Evolutionary conservation across 2,888 invertebrate genomes (phyloP).

Genomic region (Morpho deidamia): DNA sequence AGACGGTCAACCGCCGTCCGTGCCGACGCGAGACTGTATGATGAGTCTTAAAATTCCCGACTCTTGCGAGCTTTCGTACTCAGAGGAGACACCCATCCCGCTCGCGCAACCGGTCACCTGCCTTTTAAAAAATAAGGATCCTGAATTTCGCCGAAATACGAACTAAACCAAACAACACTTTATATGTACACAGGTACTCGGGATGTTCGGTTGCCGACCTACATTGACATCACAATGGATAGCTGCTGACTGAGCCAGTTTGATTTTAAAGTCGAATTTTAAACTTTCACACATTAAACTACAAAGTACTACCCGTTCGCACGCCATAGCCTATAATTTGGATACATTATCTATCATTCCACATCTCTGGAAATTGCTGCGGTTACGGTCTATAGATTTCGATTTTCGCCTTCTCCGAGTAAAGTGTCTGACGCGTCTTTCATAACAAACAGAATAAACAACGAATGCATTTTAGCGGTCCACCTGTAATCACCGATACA

Average conservation of each 20-base stretch:
- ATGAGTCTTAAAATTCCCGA: conserved; percentile 29
- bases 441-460: conserved; percentile 59
- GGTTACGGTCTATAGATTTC: conserved; percentile 30
- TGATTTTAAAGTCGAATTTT: neutral
- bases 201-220: conserved; percentile 29
- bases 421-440: conserved; percentile 27
- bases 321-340: conserved; percentile 49
- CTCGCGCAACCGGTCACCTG: conserved; percentile 66
- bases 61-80: conserved; percentile 55
- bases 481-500: conserved; percentile 55
- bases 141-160: conserved; percentile 69
- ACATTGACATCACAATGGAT: conserved; percentile 25
- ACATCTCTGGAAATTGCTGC: conserved; percentile 47
- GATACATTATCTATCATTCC: conserved; percentile 54
- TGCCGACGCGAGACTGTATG: conserved; percentile 64
- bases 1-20: conserved; percentile 48
- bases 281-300: conserved; percentile 17
- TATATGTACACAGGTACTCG: conserved; percentile 51
- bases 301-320: conserved; percentile 35
- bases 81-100: conserved; percentile 45
- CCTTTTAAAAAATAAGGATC: conserved; percentile 61
- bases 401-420: conserved; percentile 7
- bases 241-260: conserved; percentile 20
- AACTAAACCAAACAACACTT: conserved; percentile 53
- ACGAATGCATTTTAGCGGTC: conserved; percentile 52